phyloP scores from a whole-genome alignment of 2,888 invertebrate species.

The Agonopterix alstromeriana region DNA sequence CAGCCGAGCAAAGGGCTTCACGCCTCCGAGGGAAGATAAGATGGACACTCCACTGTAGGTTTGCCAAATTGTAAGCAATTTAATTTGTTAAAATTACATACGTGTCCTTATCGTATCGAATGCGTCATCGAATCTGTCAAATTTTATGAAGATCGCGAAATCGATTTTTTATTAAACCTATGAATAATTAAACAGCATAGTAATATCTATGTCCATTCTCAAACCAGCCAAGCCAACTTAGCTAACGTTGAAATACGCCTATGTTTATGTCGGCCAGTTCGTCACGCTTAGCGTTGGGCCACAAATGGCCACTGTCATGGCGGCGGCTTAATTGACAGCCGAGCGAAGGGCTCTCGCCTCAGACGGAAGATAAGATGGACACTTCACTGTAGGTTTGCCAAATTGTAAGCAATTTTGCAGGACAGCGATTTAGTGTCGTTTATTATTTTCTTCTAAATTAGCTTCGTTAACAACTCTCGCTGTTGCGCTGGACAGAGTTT shows the following conservation, averaged over 20 bases:
- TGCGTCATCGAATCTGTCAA: no score
- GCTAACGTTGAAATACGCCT: no score
- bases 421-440: not conserved
- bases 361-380: slow-evolving; percentile 6
- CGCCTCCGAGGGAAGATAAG: slow-evolving; percentile 8
- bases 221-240: no score
- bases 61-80: not conserved
- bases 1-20: slow-evolving; percentile 6
- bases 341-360: slow-evolving; percentile 7
- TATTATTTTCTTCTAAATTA: not conserved
- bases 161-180: no score
- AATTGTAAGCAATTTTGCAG: not conserved
- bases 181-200: no score
- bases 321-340: slow-evolving; percentile 3
- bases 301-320: not conserved
- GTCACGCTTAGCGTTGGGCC: not conserved
- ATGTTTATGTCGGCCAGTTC: not conserved
- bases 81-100: no score
- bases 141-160: no score
- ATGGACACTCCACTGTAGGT: slow-evolving; percentile 1
- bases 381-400: not conserved
- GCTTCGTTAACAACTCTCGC: no score
- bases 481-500: no score
- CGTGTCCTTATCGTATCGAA: no score
- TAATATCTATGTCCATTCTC: no score